Evolutionary conservation across 2,113 vertebrate genomes (phyloP).

Genomic region (Rhizomys pruinosus): DNA sequence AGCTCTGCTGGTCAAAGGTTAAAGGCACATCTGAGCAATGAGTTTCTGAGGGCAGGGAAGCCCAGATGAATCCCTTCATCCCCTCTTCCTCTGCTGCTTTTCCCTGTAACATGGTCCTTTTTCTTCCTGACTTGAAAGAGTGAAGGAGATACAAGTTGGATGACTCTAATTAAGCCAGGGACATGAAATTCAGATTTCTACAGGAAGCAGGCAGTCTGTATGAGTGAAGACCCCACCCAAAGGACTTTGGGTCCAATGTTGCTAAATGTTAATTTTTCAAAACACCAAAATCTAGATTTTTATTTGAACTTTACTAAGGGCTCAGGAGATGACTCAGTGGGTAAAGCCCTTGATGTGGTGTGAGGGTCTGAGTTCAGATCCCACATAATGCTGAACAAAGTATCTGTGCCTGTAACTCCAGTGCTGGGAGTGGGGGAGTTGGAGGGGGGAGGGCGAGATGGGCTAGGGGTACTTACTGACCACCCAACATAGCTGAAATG

Average conservation of each 20-base stretch:
- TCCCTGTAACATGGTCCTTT: not conserved
- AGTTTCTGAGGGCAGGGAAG: not conserved
- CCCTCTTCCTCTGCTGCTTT: not conserved
- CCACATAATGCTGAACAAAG: not conserved
- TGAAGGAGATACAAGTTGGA: not conserved
- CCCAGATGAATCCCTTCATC: not conserved
- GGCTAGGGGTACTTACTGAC: not conserved
- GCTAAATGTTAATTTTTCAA: slow-evolving; percentile 48
- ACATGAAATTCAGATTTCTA: not conserved
- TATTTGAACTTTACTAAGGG: not conserved
- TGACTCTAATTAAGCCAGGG: not conserved
- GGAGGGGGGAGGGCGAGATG: too few species aligned
- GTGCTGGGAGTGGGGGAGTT: not conserved
- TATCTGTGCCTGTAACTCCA: not conserved
- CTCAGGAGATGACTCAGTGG: not conserved
- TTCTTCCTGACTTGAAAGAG: not conserved
- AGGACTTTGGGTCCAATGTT: not conserved
- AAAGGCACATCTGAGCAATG: slow-evolving; percentile 2
- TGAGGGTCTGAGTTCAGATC: not conserved
- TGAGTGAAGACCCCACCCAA: not conserved
- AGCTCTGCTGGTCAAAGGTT: not conserved
- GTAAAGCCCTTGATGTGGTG: not conserved
- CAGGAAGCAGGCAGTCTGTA: not conserved
- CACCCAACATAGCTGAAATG: not conserved
- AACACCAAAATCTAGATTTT: slow-evolving; percentile 31